Percentiles rank a stretch among this genome's conserved stretches.
Conservation (phyloP, 2,888 invertebrate species). For the Temnothorax unifasciatus region DNA sequence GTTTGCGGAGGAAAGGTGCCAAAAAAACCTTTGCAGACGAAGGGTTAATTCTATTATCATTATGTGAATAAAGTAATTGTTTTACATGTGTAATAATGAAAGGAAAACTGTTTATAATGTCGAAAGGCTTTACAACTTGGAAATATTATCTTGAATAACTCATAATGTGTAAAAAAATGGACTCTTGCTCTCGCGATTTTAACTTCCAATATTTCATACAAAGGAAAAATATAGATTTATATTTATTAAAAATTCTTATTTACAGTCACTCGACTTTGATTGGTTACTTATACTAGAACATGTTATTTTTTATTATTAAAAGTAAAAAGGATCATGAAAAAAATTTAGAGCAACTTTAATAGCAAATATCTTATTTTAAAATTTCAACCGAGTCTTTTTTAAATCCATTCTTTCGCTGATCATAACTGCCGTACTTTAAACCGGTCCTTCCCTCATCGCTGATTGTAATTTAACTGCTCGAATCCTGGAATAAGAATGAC, state of each 20-base stretch:
- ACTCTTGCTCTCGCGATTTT: background rate
- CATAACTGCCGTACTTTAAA: background rate
- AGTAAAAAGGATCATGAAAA: background rate
- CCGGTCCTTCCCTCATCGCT: background rate
- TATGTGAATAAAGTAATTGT: background rate
- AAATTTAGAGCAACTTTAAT: background rate
- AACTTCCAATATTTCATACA: background rate
- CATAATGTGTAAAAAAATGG: background rate
- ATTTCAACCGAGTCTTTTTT: background rate
- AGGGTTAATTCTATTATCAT: background rate
- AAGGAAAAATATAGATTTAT: background rate
- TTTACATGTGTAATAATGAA: background rate
- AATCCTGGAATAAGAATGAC: conserved; percentile 33
- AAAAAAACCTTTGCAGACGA: no score
- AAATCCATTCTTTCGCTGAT: background rate
- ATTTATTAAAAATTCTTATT: conserved; percentile 2
- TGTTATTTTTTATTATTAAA: background rate
- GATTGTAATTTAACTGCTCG: background rate
- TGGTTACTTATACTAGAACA: background rate
- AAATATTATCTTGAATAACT: background rate
- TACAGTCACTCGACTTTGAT: background rate
- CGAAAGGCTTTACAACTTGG: background rate
- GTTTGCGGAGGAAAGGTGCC: no score
- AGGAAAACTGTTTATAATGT: background rate
- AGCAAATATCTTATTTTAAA: background rate